Base-by-base conservation (phyloP, 2,113 vertebrate species). In the Bufo bufo region DNA sequence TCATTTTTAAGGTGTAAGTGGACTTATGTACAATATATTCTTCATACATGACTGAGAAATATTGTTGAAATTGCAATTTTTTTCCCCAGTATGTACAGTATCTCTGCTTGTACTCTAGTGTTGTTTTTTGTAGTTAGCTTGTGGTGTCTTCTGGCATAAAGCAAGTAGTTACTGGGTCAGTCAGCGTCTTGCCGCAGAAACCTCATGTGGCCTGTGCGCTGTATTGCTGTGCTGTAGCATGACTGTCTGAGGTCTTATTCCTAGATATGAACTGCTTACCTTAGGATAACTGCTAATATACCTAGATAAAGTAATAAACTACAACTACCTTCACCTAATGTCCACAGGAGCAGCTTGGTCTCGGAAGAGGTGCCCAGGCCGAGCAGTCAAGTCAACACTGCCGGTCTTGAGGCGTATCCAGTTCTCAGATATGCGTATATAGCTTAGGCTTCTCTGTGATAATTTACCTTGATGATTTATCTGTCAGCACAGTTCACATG, bases 141-240 rank as follows among this genome's bases (percentile, higher is more conserved):
- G 82, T 84, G 82, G 82, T 84, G 20, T 54, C 23, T 72, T 72
- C 82, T 84, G 82, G 63, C 82, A 69, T 69, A 58, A 54, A 56
- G 50, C 23, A n/a, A 72, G 65, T 54, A 23, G 19, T 69, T 69
- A 33, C 50, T 72, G n/a, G 82, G 82, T 84, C 82, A 69, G 17
- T 69, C n/a, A 6, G 82, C n/a, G 82, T 72, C 65, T 69, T 72
- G 45, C 65, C 65, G 4, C 82, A 84, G 50, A 84, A 54, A 69
- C 82, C 63, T 61, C 78, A 61, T 45, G 78, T 81, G 78, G 78
- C 16, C 33, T 45, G 56, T 61, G 0, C 61, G 3, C 43, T 59
- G 3, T 9, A 81, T 61, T 81, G 23, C 20, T 54, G 77, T 79
- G 33, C 23, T 23, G n/a, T 58, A 58, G 23, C 9, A 81, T 81